These are phyloP conservation scores for Cardinalis cardinalis DNA, from an alignment of 2,113 vertebrate genomes.

Conservation along the genomic window DNA sequence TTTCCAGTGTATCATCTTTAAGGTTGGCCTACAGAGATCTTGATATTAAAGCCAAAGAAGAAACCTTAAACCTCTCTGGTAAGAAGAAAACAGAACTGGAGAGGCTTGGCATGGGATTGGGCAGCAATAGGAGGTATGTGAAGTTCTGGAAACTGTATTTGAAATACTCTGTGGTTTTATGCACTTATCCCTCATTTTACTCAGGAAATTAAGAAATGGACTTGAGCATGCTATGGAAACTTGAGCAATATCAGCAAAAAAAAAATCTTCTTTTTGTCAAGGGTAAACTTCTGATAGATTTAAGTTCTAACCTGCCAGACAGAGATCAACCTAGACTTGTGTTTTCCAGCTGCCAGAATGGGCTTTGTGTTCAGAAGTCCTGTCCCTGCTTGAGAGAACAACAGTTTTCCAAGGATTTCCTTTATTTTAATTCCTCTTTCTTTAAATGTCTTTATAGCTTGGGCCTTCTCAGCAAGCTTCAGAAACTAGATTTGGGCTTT, in stretches of 20 bases:
- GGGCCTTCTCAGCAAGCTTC: not conserved
- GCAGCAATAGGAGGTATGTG: constrained; percentile 72
- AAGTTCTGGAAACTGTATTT: not conserved
- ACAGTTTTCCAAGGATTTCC: not conserved
- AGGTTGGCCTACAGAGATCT: constrained; percentile 87
- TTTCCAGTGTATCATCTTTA: constrained; percentile 79
- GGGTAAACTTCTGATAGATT: not conserved
- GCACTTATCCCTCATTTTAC: not conserved
- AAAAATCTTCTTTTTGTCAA: not conserved
- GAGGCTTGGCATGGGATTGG: constrained; percentile 90
- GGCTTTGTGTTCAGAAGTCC: not conserved
- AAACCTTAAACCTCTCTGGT: constrained; percentile 73
- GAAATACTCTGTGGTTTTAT: not conserved
- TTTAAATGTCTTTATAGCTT: not conserved
- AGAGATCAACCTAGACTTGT: not conserved
- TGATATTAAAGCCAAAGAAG: constrained; percentile 83
- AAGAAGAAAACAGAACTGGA: constrained; percentile 86
- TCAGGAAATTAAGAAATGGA: not conserved
- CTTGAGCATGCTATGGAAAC: not conserved
- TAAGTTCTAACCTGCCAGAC: not conserved
- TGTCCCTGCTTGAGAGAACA: not conserved
- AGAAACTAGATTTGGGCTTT: not conserved
- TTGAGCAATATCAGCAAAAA: not conserved
- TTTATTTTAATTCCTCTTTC: not conserved
- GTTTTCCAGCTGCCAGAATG: not conserved